These are phyloP conservation scores for Urocyon cinereoargenteus DNA, from an alignment of 2,797 vertebrate genomes.

Conservation along the genomic window DNA sequence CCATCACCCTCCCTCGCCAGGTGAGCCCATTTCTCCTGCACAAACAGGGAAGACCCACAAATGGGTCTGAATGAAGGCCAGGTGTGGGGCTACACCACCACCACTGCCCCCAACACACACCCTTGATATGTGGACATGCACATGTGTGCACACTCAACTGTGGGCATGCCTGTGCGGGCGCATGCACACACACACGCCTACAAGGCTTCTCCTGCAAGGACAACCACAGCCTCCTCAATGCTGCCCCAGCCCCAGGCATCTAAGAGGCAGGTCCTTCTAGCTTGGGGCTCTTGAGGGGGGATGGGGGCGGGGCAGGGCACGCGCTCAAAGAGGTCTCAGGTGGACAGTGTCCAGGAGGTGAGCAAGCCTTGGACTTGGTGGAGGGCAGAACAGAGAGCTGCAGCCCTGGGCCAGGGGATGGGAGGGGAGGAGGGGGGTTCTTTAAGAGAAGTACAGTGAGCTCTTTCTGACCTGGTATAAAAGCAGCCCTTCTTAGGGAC, in stretches of 20 bases:
- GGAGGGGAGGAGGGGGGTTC: neutral
- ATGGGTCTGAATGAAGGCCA: neutral
- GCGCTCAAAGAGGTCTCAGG: neutral
- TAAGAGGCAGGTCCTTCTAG: neutral
- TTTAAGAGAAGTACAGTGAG: slow-evolving; percentile 57
- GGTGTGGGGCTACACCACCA: neutral
- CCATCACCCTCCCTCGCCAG: neutral
- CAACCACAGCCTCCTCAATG: neutral
- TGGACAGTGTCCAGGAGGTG: neutral
- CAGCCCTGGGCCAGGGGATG: neutral
- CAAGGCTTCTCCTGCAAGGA: neutral
- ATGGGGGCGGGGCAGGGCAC: neutral
- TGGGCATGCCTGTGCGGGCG: no score
- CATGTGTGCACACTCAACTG: neutral
- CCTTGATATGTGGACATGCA: neutral
- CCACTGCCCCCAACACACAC: neutral
- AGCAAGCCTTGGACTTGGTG: neutral
- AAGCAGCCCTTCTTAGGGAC: slow-evolving; percentile 72
- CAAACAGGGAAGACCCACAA: neutral
- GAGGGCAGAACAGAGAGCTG: neutral
- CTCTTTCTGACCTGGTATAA: slow-evolving; percentile 72
- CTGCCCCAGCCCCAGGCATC: neutral
- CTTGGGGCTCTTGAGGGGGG: neutral
- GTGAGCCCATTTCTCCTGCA: neutral
- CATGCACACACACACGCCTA: accelerated